These are phyloP conservation scores for Columba janthina DNA, from an alignment of 2,113 vertebrate species.

Conservation along the genomic window DNA sequence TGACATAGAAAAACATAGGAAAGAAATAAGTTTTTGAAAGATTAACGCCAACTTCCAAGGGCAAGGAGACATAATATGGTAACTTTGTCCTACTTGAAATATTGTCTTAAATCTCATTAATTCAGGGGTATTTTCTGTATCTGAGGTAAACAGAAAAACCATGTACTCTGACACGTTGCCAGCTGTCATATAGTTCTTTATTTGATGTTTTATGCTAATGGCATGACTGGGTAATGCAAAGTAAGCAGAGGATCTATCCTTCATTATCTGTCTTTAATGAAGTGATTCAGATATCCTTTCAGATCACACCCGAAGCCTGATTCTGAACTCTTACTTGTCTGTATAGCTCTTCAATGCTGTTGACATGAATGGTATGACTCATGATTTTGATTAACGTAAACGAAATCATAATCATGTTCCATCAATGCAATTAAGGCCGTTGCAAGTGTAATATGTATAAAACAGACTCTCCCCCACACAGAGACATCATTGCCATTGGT, in stretches of 20 bases:
- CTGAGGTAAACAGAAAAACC: background rate
- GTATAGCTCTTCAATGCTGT: conserved; percentile 10
- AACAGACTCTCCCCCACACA: background rate
- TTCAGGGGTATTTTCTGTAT: background rate
- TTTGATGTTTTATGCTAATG: conserved; percentile 33
- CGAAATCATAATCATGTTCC: conserved; percentile 21
- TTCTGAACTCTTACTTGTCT: background rate
- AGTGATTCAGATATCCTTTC: conserved; percentile 18
- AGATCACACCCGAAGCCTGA: background rate
- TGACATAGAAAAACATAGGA: background rate
- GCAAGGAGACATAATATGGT: background rate
- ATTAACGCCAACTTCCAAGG: background rate
- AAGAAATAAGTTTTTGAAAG: background rate
- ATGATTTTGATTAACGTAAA: conserved; percentile 25
- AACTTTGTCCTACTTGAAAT: background rate
- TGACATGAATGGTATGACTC: conserved; percentile 27
- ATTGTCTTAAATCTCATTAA: background rate
- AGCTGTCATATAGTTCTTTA: conserved; percentile 9
- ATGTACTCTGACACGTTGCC: background rate
- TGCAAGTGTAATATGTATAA: background rate
- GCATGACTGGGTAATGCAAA: conserved; percentile 32
- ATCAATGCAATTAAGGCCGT: conserved; percentile 26
- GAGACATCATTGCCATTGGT: background rate
- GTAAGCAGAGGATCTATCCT: background rate
- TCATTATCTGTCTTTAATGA: background rate